Base-by-base conservation (phyloP, 2,888 invertebrate species). In the Shargacucullia verbasci region DNA sequence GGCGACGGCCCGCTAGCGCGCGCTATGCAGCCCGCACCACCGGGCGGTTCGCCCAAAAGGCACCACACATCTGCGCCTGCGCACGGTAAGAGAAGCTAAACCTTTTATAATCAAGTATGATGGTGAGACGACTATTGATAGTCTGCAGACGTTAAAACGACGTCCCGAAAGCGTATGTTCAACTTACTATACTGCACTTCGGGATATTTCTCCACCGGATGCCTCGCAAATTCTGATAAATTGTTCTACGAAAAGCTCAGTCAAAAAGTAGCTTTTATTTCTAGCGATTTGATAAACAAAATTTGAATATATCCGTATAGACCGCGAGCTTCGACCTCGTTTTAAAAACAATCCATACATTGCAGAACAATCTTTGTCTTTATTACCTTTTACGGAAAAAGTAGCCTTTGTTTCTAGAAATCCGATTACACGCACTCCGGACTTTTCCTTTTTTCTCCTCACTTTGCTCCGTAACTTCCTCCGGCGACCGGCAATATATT, bases 1-100 rank as follows among this genome's bases (percentile, higher is more conserved):
- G 95, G 92, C 80, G 95, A 95, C 73, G 95, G 95, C 67, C 94
- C 95, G 82, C 87, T 92, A 89, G 92, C 93, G 88, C 89, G 95
- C 90, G 89, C 95, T 85, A 88, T 95, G 95, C 85, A 95, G 88
- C 83, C 90, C 58, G 85, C 94, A 78, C 87, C 94, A 82, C 84
- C 94, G 87, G 82, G 94, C 89, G 87, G 93, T 86, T 86, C 94
- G 92, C 87, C 93, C 81, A 91, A 93, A 76, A 83, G 95, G 84
- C 88, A 95, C 64, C 82, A 84, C 54, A 75, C 82, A 45, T 76
- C 85, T 13, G 73, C 87, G 67, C 81, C 84, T 3, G 64, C 87
- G 43, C 90, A 90, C 48, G 90, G 92, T 91, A 61, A 73, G 58
- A 11, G n/a, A 37, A 14, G 13, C 9, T 5, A 4, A 13, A 31